These are phyloP conservation scores for Phalera bucephala DNA, from an alignment of 2,888 invertebrate species.

Conservation along the genomic window DNA sequence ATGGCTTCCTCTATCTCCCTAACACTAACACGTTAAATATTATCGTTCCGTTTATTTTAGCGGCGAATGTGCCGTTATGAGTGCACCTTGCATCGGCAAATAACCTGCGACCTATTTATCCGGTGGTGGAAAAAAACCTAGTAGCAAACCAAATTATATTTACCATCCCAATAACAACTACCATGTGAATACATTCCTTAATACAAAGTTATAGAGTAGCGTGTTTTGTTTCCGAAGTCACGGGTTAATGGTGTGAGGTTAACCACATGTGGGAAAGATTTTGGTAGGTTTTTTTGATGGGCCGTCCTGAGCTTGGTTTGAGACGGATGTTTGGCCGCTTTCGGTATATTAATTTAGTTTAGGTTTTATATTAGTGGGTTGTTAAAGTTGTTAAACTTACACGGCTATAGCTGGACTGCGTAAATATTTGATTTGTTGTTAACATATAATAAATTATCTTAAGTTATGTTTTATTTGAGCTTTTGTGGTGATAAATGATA, in stretches of 20 bases:
- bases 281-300: constrained; percentile 62
- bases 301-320: constrained; percentile 54
- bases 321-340: constrained; percentile 73
- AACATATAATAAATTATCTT: constrained; percentile 17
- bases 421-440: constrained; percentile 15
- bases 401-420: constrained; percentile 30
- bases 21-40: constrained; percentile 58
- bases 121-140: constrained; percentile 58
- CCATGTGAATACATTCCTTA: constrained; percentile 9
- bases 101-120: constrained; percentile 81
- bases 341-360: constrained; percentile 69
- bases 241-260: constrained; percentile 8
- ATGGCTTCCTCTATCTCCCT: constrained; percentile 62
- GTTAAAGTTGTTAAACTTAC: constrained; percentile 36
- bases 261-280: constrained; percentile 60
- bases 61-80: constrained; percentile 68
- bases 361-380: constrained; percentile 58
- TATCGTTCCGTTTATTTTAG: constrained; percentile 68
- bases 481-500: too few species aligned
- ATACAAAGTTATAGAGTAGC: accelerated
- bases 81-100: constrained; percentile 79
- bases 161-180: neutral
- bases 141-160: constrained; percentile 23
- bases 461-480: too few species aligned
- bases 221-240: too few species aligned